These are phyloP conservation scores for Gymnobelideus leadbeateri DNA, from an alignment of 2,113 vertebrate species.

Conservation along the genomic window DNA sequence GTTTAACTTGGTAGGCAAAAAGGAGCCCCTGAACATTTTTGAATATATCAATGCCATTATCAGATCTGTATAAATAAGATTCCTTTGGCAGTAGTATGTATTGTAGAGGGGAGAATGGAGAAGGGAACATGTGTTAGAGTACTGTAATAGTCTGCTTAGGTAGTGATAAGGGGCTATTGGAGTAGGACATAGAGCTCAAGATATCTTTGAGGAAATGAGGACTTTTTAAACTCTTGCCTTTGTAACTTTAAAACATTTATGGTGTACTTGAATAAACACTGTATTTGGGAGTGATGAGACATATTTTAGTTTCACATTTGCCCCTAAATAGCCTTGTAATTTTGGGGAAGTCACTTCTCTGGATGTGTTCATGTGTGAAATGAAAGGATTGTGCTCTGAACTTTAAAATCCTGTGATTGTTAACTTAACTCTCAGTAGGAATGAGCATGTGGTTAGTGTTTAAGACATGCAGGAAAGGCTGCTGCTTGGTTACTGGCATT, in stretches of 20 bases:
- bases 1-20: not conserved
- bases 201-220: not conserved
- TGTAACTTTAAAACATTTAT: not conserved
- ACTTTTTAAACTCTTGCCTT: conserved; percentile 6
- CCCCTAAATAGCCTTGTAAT: not conserved
- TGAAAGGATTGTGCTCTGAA: not conserved
- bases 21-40: not conserved
- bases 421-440: conserved; percentile 3
- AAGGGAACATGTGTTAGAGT: not conserved
- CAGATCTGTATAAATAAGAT: not conserved
- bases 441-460: not conserved
- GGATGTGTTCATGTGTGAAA: conserved; percentile 7
- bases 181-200: not conserved
- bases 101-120: not conserved
- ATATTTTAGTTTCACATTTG: not conserved
- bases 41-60: not conserved
- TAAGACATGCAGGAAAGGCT: not conserved
- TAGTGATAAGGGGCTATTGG: not conserved
- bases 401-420: conserved; percentile 28
- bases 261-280: not conserved
- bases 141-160: not conserved
- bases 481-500: conserved; percentile 29
- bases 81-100: not conserved
- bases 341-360: not conserved
- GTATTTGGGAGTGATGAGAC: too few species aligned